phyloP scores from a whole-genome alignment of 2,888 invertebrate species.

The Gisinianus flammeolus region DNA sequence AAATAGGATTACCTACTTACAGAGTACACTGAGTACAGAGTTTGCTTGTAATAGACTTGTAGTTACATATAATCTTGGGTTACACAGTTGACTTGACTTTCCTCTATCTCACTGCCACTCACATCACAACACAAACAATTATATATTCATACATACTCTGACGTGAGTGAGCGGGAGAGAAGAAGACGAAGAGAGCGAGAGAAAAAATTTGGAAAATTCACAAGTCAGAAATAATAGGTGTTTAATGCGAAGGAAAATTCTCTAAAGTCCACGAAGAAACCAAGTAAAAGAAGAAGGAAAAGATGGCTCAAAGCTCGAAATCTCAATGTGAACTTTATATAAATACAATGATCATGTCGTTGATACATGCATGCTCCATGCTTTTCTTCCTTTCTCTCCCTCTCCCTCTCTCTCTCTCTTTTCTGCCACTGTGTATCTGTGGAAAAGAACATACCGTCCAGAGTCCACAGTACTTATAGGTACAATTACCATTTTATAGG shows the following conservation, averaged over 20 bases:
- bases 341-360: neutral
- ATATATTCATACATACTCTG: conserved; percentile 4
- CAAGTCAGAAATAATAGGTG: neutral
- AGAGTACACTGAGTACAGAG: too few species aligned
- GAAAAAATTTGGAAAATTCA: neutral
- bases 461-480: too few species aligned
- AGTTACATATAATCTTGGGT: conserved; percentile 30
- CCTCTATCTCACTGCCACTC: conserved; percentile 4
- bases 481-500: too few species aligned
- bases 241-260: neutral
- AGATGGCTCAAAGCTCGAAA: neutral
- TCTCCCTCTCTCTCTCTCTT: too few species aligned
- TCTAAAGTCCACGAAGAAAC: neutral
- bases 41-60: too few species aligned
- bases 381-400: too few species aligned
- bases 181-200: neutral
- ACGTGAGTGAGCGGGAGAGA: neutral
- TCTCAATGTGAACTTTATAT: neutral
- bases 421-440: too few species aligned
- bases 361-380: neutral
- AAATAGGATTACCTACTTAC: too few species aligned
- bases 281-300: neutral
- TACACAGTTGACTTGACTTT: conserved; percentile 31
- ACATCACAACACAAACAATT: conserved; percentile 24
- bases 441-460: too few species aligned